Percentiles rank a stretch among this genome's conserved stretches.
phyloP scores from a whole-genome alignment of 2,113 vertebrate genomes.

The Thalassarche chlororhynchos region DNA sequence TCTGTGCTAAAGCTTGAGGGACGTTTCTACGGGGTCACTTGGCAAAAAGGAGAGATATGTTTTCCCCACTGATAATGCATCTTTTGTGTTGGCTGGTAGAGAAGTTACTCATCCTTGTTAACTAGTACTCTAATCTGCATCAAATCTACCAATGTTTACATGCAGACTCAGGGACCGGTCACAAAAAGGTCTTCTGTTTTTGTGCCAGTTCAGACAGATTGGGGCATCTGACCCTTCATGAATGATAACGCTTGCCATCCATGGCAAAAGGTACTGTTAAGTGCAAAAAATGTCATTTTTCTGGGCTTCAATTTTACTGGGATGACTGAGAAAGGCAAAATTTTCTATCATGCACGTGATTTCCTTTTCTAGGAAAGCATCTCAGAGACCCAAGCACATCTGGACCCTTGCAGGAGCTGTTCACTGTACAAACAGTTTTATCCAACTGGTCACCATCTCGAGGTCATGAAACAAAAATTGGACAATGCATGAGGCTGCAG shows the following conservation, averaged over 20 bases:
- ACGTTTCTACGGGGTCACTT: neutral
- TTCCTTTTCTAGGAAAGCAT: neutral
- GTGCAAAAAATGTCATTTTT: neutral
- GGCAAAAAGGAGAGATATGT: neutral
- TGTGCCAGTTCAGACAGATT: neutral
- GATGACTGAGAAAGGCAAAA: neutral
- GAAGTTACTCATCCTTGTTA: neutral
- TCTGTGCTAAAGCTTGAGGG: neutral
- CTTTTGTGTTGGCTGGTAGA: neutral
- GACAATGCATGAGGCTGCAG: neutral
- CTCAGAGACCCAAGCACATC: neutral
- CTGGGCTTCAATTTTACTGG: neutral
- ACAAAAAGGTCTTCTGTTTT: neutral
- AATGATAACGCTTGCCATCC: neutral
- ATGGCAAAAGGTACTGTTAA: neutral
- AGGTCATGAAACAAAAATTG: neutral
- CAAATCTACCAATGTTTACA: neutral
- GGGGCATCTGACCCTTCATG: neutral
- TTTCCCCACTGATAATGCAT: neutral
- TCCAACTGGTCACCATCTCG: neutral
- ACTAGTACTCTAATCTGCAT: neutral
- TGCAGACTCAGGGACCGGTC: neutral
- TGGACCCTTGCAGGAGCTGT: neutral
- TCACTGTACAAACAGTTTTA: constrained; percentile 24
- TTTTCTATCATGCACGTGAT: neutral